phyloP scores from a whole-genome alignment of 2,797 vertebrate genomes.

The Crenichthys baileyi region DNA sequence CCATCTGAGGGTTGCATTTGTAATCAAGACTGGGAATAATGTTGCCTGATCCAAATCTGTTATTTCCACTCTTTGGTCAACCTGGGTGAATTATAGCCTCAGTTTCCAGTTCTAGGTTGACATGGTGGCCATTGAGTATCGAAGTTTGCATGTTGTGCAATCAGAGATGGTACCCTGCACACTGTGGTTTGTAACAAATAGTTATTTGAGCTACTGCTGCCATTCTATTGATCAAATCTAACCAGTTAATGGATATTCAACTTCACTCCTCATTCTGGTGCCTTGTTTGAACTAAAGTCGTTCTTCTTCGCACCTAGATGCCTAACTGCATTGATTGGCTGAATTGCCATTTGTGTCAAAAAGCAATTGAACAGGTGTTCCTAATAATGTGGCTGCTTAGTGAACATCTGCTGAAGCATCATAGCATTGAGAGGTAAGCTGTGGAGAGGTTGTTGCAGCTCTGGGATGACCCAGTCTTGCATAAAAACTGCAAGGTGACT shows the following conservation, averaged over 20 bases:
- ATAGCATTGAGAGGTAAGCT: slow-evolving; percentile 21
- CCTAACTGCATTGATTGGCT: background rate
- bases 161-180: no score
- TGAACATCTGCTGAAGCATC: background rate
- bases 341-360: background rate
- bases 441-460: slow-evolving; percentile 27
- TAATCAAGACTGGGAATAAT: background rate
- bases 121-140: background rate
- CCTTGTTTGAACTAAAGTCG: background rate
- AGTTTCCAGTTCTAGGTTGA: background rate
- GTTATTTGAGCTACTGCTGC: background rate
- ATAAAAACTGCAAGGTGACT: slow-evolving; percentile 52
- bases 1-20: background rate
- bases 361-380: background rate
- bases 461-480: slow-evolving; percentile 50
- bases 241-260: background rate
- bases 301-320: background rate
- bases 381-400: background rate
- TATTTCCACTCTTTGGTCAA: background rate
- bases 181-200: no score
- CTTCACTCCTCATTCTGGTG: background rate
- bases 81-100: background rate
- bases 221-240: background rate
- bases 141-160: background rate
- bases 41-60: background rate